Base-by-base conservation (phyloP, 2,888 invertebrate genomes). In the Campoletis raptor region DNA sequence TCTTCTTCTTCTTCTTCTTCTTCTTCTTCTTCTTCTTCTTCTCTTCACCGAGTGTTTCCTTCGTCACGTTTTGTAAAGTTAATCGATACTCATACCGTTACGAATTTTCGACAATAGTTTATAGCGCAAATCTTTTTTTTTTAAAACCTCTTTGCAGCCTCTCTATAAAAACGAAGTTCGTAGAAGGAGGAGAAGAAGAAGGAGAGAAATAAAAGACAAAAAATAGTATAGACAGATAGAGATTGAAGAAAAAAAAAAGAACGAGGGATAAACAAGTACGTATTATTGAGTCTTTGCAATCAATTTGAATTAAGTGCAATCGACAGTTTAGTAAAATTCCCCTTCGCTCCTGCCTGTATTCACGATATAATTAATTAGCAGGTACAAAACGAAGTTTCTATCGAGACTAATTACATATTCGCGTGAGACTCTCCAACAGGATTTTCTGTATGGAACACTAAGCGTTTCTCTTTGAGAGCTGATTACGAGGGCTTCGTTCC, bases 221-320 rank as follows among this genome's bases (percentile, higher is more conserved):
- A 57, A 24, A 10, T 61, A 30, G 7, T 0, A 24, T 7, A 21
- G n/a, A 0, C 7, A 42, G n/a, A 57, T 21, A 57, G 40, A 57
- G 10, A 9, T 9, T 9, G 6, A 36, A 45, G 45, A 66, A 37
- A 48, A 48, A 15, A 42, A 42, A 21, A 15, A 42, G 30, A 21
- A 15, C 40, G 24, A 30, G 36, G 15, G n/a, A 67, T 12, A 42
- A 7, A 37, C n/a, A 10, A 18, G 72, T 57, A 40, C 57, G 6
- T 42, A 81, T 70, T 72, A 81, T 76, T 72, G 54, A 77, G 69
- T 66, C 76, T 64, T 66, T n/a, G 70, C 72, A 72, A 85, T 81
- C 81, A 77, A 66, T 85, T 81, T 45, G n/a, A 66, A 66, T 77
- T 72, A 77, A 85, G 81, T 81, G 85, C 77, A 54, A 77, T 81